Evolutionary conservation across 2,113 vertebrate genomes (phyloP), one percentile per base, ranked within the genome.

Genomic region (Lampris megalopsis): DNA sequence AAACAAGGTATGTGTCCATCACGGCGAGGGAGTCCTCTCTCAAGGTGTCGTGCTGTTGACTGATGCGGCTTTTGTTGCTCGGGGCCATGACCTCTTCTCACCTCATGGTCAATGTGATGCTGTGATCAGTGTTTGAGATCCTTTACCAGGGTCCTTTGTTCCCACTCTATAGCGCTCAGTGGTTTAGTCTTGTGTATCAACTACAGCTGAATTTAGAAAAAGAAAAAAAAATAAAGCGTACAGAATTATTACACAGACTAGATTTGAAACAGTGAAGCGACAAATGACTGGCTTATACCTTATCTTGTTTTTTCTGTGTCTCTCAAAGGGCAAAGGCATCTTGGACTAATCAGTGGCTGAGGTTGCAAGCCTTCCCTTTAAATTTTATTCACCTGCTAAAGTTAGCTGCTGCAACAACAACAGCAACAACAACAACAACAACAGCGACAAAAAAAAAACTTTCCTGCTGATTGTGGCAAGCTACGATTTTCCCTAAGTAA

Each of bases 1-100:
- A 79, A 99, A 97, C 91, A 99, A 99, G 97, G 98, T 98, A 96
- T 72, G 53, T 62, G 74, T 37, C 43, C 37, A 24, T 13, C 5
- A 9, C n/a, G 9, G 53, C 4, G 54, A 0, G 63, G 42, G 45
- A 1, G 6, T 37, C 64, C 10, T 77, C 43, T 63, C n/a, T 43
- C 1, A 8, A 69, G 24, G 62, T 76, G 59, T 83, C 77, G 82
- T 90, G 86, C 85, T 88, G 86, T 92, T 80, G 58, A 64, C 88
- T 87, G 80, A 81, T 84, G 63, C 89, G 61, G 79, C 87, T 82
- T 89, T 75, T 86, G 71, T 86, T 74, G 89, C 76, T 81, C 86
- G 80, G 64, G 60, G 73, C 69, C 83, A 85, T 82, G 57, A 86
- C 82, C 86, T 85, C 49, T 85, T 86, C 80, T 88, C 83, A 87